These are phyloP conservation scores for Borostomias antarcticus DNA, from an alignment of 2,797 vertebrate species.

Conservation along the genomic window DNA sequence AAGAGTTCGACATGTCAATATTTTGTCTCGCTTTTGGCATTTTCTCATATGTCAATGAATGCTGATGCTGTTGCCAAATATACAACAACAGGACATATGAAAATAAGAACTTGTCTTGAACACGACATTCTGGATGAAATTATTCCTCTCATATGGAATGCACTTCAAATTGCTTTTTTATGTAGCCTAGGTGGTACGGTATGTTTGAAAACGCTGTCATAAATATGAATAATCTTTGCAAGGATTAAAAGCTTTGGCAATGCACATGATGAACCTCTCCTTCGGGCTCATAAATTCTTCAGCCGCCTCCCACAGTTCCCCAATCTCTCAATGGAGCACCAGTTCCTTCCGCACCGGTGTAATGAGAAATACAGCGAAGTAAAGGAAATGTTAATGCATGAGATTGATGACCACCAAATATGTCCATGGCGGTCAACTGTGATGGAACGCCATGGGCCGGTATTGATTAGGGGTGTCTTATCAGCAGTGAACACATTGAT, in stretches of 20 bases:
- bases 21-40: not conserved
- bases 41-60: slow-evolving; percentile 15
- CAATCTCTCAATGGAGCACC: not conserved
- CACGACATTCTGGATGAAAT: not conserved
- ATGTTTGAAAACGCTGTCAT: not conserved
- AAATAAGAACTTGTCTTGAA: not conserved
- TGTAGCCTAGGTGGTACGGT: not conserved
- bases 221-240: slow-evolving; percentile 5
- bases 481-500: slow-evolving; percentile 24
- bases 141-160: not conserved
- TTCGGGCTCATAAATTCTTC: slow-evolving; percentile 20
- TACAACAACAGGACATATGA: slow-evolving; percentile 11
- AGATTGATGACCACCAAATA: slow-evolving; percentile 18
- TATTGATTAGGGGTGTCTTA: slow-evolving; percentile 39
- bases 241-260: slow-evolving; percentile 18
- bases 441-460: slow-evolving; percentile 8
- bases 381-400: slow-evolving; percentile 29
- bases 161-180: not conserved
- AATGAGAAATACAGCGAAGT: slow-evolving; percentile 19
- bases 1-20: not conserved
- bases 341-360: not conserved
- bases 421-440: slow-evolving; percentile 11
- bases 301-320: not conserved
- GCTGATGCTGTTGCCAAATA: slow-evolving; percentile 14
- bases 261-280: slow-evolving; percentile 26